A percentile compares a stretch with the other conserved stretches of the same genome.
Evolutionary conservation across 2,888 invertebrate genomes (phyloP).

Genomic region (Polylopha cassiicola): DNA sequence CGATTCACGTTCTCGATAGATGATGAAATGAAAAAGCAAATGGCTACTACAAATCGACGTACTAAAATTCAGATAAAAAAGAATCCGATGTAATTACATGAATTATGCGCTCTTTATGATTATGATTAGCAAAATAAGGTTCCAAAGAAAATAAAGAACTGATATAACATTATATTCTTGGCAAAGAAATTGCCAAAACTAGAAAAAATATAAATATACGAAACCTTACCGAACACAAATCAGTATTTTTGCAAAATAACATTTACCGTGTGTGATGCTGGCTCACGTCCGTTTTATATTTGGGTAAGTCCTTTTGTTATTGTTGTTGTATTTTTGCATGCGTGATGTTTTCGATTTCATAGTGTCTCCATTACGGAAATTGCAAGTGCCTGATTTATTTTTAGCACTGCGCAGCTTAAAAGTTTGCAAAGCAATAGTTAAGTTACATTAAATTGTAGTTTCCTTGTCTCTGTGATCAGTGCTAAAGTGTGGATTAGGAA

Average conservation of each 20-base stretch:
- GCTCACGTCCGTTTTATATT: slow-evolving; percentile 18
- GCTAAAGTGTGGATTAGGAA: not conserved
- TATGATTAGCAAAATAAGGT: slow-evolving; percentile 77
- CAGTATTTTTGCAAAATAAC: slow-evolving; percentile 34
- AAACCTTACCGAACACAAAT: slow-evolving; percentile 54
- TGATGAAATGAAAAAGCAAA: slow-evolving; percentile 74
- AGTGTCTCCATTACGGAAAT: slow-evolving; percentile 18
- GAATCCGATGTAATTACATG: slow-evolving; percentile 78
- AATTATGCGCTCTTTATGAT: slow-evolving; percentile 78
- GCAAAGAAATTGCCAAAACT: slow-evolving; percentile 47
- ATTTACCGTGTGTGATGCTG: slow-evolving; percentile 18
- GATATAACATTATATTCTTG: slow-evolving; percentile 56
- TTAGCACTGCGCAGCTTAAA: slow-evolving; percentile 9
- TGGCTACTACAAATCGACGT: slow-evolving; percentile 73
- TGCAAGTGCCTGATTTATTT: slow-evolving; percentile 20
- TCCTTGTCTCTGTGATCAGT: not conserved
- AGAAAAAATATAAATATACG: slow-evolving; percentile 43
- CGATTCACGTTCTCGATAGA: slow-evolving; percentile 31
- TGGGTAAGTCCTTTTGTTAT: slow-evolving; percentile 21
- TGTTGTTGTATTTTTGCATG: slow-evolving; percentile 15
- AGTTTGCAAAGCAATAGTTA: too few relatives aligned
- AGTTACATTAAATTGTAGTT: not conserved
- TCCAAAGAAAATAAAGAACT: slow-evolving; percentile 54
- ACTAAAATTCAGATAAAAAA: slow-evolving; percentile 58
- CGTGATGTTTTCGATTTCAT: slow-evolving; percentile 11